Evolutionary conservation across 2,113 vertebrate species (phyloP).

Genomic region (Puffinus mauretanicus): DNA sequence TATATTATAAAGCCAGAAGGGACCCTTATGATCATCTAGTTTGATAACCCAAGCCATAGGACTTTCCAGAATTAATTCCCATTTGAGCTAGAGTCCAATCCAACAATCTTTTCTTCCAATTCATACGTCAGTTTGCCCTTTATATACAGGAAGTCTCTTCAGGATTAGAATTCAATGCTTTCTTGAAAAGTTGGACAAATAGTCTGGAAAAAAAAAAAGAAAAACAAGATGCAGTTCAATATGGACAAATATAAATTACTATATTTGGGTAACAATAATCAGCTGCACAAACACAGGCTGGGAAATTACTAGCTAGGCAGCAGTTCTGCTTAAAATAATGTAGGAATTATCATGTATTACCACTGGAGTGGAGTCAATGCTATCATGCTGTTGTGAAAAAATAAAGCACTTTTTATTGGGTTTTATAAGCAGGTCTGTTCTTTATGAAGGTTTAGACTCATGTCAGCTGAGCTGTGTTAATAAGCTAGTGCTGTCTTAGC

Average conservation of each 20-base stretch:
- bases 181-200: constrained; percentile 58
- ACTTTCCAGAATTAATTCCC: neutral
- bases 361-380: neutral
- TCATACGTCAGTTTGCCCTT: neutral
- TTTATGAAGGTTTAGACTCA: neutral
- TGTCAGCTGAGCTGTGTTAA: neutral
- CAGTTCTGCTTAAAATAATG: neutral
- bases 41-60: neutral
- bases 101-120: neutral
- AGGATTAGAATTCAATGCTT: constrained; percentile 39
- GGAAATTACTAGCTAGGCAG: neutral
- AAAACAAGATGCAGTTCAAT: neutral
- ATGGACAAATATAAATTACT: neutral
- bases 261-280: neutral
- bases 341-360: neutral
- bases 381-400: neutral
- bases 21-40: neutral
- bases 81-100: neutral
- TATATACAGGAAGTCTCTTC: constrained; percentile 7
- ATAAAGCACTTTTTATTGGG: neutral
- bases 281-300: neutral
- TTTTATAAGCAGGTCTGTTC: constrained; percentile 25
- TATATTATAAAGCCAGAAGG: constrained; percentile 49
- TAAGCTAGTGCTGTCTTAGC: neutral
- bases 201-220: neutral